These are phyloP conservation scores for Ennomos erosarius DNA, from an alignment of 2,888 invertebrate genomes.

Conservation along the genomic window DNA sequence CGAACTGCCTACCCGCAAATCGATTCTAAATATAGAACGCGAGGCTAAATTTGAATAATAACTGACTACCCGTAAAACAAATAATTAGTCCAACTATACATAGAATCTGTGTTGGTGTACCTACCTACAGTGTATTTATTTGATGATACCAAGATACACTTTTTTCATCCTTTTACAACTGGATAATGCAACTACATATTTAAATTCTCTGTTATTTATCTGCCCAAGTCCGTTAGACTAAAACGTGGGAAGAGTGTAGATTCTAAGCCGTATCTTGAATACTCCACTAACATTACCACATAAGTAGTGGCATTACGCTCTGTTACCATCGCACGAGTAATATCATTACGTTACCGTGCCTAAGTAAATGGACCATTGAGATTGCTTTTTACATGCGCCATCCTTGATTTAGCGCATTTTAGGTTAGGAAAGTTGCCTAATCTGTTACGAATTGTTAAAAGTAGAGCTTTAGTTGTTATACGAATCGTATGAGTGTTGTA, in stretches of 20 bases:
- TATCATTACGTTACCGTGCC: constrained; percentile 31
- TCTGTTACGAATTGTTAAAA: too few relatives aligned
- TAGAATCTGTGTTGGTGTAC: too few relatives aligned
- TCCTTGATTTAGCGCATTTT: constrained; percentile 13
- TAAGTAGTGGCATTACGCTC: constrained; percentile 29
- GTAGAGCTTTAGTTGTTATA: too few relatives aligned
- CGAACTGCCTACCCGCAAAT: constrained; percentile 38
- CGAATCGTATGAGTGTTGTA: too few relatives aligned
- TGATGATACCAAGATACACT: too few relatives aligned
- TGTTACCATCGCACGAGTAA: constrained; percentile 24
- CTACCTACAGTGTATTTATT: too few relatives aligned
- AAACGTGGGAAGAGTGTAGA: constrained; percentile 24
- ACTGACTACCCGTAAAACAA: not conserved
- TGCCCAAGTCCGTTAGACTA: constrained; percentile 10
- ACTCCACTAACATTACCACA: constrained; percentile 27
- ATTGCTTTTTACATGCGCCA: constrained; percentile 27
- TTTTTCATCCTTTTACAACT: too few relatives aligned
- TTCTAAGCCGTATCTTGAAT: constrained; percentile 15
- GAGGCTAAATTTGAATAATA: constrained; percentile 23
- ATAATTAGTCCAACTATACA: too few relatives aligned
- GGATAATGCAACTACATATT: too few relatives aligned
- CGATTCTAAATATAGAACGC: constrained; percentile 31
- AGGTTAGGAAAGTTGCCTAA: too few relatives aligned
- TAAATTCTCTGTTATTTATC: not conserved
- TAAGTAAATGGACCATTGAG: constrained; percentile 27